Conservation (phyloP, 1,140 invertebrate species). For the Musca vetustissima region DNA sequence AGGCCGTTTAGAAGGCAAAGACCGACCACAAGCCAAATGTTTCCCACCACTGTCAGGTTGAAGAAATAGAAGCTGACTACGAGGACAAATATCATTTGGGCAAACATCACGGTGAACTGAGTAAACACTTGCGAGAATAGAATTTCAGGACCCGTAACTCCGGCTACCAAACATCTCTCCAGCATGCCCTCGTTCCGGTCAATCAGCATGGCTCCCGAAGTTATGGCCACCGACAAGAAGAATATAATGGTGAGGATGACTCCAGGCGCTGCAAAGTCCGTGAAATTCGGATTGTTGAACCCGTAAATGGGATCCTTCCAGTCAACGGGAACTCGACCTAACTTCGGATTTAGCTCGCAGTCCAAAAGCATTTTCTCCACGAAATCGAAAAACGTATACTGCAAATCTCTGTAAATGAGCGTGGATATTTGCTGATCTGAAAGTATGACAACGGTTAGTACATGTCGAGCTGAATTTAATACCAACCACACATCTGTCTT, state of each 20-base stretch:
- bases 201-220: slow-evolving; percentile 86
- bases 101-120: slow-evolving; percentile 84
- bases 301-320: slow-evolving; percentile 87
- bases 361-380: slow-evolving; percentile 64
- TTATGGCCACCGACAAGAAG: slow-evolving; percentile 90
- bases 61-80: slow-evolving; percentile 82
- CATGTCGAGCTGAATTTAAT: background rate
- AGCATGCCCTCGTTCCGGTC: slow-evolving; percentile 89
- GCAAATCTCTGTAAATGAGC: slow-evolving; percentile 73
- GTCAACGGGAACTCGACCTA: slow-evolving; percentile 74
- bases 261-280: slow-evolving; percentile 92
- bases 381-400: slow-evolving; percentile 74
- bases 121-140: slow-evolving; percentile 82
- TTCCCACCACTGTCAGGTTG: slow-evolving; percentile 77
- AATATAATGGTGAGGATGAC: slow-evolving; percentile 93
- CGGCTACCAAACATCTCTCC: slow-evolving; percentile 83
- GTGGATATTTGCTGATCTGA: slow-evolving; percentile 89
- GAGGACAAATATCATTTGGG: slow-evolving; percentile 81
- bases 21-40: slow-evolving; percentile 71
- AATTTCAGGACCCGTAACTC: slow-evolving; percentile 72
- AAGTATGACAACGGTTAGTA: slow-evolving; percentile 41
- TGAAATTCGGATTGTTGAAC: slow-evolving; percentile 80
- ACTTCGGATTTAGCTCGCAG: slow-evolving; percentile 72
- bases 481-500: background rate
- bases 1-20: slow-evolving; percentile 82